Evolutionary conservation across 2,888 invertebrate species (phyloP).

Genomic region (Cotesia congregata): DNA sequence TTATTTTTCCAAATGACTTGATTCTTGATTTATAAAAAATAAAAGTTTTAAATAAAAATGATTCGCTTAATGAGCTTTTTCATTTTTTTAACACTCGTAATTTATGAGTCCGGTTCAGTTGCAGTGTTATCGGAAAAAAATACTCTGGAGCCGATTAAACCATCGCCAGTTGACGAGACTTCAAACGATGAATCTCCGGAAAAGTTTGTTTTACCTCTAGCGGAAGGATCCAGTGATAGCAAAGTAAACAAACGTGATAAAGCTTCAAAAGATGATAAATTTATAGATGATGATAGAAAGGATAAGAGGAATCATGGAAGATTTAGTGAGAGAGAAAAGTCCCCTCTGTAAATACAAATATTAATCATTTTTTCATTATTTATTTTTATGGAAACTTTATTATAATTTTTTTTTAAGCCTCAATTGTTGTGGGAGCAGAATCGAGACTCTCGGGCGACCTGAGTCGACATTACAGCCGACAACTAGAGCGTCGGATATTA

Average conservation of each 20-base stretch:
- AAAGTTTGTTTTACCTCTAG: conserved; percentile 3
- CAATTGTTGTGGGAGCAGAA: conserved; percentile 57
- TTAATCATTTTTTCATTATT: conserved; percentile 5
- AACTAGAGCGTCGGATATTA: conserved; percentile 42
- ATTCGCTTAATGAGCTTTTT: conserved; percentile 22
- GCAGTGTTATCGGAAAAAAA: conserved; percentile 42
- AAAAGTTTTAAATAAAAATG: conserved; percentile 41
- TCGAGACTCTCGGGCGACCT: conserved; percentile 48
- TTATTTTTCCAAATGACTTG: conserved; percentile 47
- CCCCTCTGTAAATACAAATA: conserved; percentile 39
- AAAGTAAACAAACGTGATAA: conserved; percentile 34
- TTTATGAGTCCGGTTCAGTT: conserved; percentile 37
- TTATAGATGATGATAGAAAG: conserved; percentile 34
- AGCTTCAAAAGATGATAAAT: conserved; percentile 41
- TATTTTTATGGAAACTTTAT: not conserved
- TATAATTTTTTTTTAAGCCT: conserved; percentile 49
- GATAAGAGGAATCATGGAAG: conserved; percentile 49
- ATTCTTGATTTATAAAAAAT: conserved; percentile 26
- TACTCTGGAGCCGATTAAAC: conserved; percentile 44
- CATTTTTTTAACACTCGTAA: conserved; percentile 38
- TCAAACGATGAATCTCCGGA: conserved; percentile 8
- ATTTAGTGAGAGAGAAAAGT: conserved; percentile 49
- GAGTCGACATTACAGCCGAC: conserved; percentile 43
- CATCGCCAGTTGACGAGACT: conserved; percentile 42
- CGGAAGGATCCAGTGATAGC: conserved; percentile 30